phyloP scores from a whole-genome alignment of 2,113 vertebrate species.

The Catharus minimus region DNA sequence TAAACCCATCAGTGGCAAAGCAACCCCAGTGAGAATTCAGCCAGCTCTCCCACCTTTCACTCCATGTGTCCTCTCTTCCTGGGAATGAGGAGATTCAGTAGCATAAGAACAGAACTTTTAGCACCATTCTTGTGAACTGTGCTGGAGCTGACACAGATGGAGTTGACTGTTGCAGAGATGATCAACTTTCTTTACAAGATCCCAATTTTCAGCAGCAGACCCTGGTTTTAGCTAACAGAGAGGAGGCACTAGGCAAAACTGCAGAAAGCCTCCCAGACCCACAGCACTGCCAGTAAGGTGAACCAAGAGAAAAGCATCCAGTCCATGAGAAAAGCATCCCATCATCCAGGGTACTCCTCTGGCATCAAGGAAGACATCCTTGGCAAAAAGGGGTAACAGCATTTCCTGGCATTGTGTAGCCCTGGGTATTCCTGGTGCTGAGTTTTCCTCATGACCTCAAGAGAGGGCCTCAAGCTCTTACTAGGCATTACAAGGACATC shows the following conservation, averaged over 20 bases:
- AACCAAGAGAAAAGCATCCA: not conserved
- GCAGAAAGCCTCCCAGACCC: not conserved
- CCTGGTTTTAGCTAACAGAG: not conserved
- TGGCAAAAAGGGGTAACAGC: not conserved
- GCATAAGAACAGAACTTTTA: not conserved
- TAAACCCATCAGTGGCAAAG: not conserved
- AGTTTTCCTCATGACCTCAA: not conserved
- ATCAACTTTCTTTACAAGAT: not conserved
- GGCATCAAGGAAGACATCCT: not conserved
- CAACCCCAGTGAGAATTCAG: not conserved
- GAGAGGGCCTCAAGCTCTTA: not conserved
- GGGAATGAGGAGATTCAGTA: not conserved
- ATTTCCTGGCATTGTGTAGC: not conserved
- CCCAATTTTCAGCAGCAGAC: not conserved
- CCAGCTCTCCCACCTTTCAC: not conserved
- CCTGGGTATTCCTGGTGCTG: not conserved
- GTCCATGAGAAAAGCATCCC: not conserved
- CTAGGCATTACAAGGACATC: not conserved
- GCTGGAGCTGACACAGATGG: not conserved
- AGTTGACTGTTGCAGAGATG: not conserved
- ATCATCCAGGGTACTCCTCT: not conserved
- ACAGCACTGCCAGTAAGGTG: not conserved
- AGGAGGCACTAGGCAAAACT: not conserved
- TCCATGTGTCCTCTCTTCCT: not conserved
- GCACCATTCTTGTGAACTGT: not conserved